A percentile compares a stretch with the other conserved stretches of the same genome.
phyloP scores from a whole-genome alignment of 2,113 vertebrate species.

The Ictalurus punctatus region DNA sequence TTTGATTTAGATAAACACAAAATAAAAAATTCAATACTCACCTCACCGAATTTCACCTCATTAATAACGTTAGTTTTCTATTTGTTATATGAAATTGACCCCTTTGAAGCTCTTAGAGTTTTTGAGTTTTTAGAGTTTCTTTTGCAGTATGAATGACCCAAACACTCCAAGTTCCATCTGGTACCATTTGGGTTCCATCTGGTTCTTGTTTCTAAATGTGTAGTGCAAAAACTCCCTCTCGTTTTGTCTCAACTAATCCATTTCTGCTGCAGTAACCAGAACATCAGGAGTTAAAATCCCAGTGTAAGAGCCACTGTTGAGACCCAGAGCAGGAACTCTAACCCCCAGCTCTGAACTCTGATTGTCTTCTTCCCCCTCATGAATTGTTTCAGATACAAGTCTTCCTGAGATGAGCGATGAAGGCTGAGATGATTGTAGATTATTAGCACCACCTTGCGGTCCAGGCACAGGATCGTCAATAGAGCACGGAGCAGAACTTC shows the following conservation, averaged over 20 bases:
- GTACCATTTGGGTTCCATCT: not conserved
- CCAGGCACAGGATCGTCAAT: not conserved
- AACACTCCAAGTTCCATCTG: not conserved
- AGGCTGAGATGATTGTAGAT: not conserved
- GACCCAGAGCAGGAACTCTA: not conserved
- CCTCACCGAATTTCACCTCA: not conserved
- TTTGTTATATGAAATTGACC: not conserved
- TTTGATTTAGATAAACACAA: not conserved
- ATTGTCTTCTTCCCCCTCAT: not conserved
- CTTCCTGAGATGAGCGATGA: not conserved
- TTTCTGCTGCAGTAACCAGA: not conserved
- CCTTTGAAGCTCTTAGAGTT: not conserved
- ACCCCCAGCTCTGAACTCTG: not conserved
- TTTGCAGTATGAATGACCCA: not conserved
- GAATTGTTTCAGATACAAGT: not conserved
- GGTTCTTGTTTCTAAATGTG: not conserved
- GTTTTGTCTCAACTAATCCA: not conserved
- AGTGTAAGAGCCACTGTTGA: not conserved
- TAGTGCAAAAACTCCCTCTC: not conserved
- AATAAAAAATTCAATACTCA: not conserved
- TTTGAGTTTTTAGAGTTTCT: too few species aligned
- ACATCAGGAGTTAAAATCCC: not conserved
- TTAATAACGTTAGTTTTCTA: not conserved
- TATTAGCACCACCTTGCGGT: not conserved
- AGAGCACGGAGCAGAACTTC: not conserved